phyloP scores from a whole-genome alignment of 2,888 invertebrate species.

The Auanema freiburgensis region DNA sequence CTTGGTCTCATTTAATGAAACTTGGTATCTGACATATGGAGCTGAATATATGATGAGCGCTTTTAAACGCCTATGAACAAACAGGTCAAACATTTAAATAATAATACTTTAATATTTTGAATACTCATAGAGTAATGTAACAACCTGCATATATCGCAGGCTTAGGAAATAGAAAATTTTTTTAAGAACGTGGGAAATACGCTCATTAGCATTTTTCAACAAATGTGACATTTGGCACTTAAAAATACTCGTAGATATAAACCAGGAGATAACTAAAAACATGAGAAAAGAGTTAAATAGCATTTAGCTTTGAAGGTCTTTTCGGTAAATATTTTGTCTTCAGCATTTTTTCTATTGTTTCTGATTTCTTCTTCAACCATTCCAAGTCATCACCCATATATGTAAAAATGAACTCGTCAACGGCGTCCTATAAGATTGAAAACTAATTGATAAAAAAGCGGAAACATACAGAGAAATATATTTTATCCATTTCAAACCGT shows the following conservation, averaged over 20 bases:
- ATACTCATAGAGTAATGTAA: too few species aligned
- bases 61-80: too few species aligned
- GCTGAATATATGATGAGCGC: too few species aligned
- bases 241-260: background rate
- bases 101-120: too few species aligned
- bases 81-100: too few species aligned
- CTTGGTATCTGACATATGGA: too few species aligned
- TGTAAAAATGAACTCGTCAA: slow-evolving; percentile 57
- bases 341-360: slow-evolving; percentile 35
- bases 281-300: background rate
- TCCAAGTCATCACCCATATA: slow-evolving; percentile 50
- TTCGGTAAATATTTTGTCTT: slow-evolving; percentile 31
- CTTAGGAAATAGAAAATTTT: background rate
- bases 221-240: too few species aligned
- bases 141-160: too few species aligned
- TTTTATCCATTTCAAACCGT: background rate
- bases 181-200: background rate
- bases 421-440: slow-evolving; percentile 34
- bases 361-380: slow-evolving; percentile 35
- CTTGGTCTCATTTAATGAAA: too few species aligned
- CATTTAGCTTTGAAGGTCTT: slow-evolving; percentile 35
- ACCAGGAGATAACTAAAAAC: background rate
- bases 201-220: background rate
- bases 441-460: background rate
- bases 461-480: background rate